Evolutionary conservation across 2,113 vertebrate species (phyloP).

Genomic region (Cheilinus undulatus): DNA sequence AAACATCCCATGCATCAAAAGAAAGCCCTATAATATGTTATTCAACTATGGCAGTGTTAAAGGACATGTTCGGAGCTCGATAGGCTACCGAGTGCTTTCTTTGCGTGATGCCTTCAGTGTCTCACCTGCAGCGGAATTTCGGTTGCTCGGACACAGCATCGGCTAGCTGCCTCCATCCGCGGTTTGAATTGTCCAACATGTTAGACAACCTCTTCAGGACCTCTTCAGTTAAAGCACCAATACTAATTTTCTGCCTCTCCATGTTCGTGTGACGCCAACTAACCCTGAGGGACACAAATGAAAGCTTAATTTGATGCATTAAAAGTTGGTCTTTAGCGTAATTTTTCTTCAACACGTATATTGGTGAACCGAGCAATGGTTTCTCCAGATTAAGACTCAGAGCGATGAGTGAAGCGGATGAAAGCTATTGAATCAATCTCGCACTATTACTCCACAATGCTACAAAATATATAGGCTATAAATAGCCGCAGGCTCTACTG

Average conservation of each 20-base stretch:
- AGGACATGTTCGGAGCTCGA: no score
- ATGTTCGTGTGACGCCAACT: neutral
- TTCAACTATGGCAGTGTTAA: neutral
- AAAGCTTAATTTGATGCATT: no score
- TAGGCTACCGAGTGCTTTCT: no score
- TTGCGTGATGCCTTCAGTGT: constrained; percentile 20
- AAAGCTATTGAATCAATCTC: no score
- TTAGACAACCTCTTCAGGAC: constrained; percentile 76
- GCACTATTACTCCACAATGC: no score
- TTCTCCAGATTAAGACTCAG: no score
- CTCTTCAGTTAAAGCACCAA: constrained; percentile 71
- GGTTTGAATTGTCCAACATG: constrained; percentile 83
- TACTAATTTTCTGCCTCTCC: constrained; percentile 75
- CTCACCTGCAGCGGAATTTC: constrained; percentile 86
- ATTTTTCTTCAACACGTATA: no score
- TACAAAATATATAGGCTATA: no score
- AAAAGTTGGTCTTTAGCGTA: no score
- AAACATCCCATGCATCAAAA: neutral
- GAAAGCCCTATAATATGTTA: no score
- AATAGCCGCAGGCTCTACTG: constrained; percentile 15
- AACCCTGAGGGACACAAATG: neutral
- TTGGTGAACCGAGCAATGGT: no score
- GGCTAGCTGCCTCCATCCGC: constrained; percentile 88
- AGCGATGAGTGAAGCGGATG: no score
- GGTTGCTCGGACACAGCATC: constrained; percentile 74